Percentiles rank a stretch among this genome's conserved stretches.
These are phyloP conservation scores for Bergia puertoricense DNA, from an alignment of 92 coral and sea anemone species.

Conservation along the genomic window DNA sequence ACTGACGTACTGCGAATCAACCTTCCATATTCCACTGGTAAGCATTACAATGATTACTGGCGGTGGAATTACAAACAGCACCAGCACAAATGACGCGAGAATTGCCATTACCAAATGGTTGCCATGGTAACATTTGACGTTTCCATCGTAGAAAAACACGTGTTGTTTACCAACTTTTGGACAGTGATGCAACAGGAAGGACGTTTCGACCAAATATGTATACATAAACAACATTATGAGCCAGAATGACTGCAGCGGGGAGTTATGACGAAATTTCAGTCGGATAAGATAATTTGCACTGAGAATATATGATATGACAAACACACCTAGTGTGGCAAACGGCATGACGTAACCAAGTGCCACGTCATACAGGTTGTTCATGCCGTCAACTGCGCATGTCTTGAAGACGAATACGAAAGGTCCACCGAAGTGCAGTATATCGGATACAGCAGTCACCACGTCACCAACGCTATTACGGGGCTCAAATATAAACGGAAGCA, in stretches of 20 bases:
- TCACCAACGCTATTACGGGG: constrained; percentile 67
- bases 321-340: constrained; percentile 63
- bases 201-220: constrained; percentile 73
- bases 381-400: constrained; percentile 74
- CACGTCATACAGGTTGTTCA: constrained; percentile 65
- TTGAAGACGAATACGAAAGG: constrained; percentile 73
- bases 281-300: constrained; percentile 71
- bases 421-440: constrained; percentile 78
- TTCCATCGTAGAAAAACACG: constrained; percentile 89
- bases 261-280: constrained; percentile 78
- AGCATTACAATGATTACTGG: constrained; percentile 71
- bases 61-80: constrained; percentile 65
- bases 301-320: constrained; percentile 73
- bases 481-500: constrained; percentile 84
- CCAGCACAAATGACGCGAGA: constrained; percentile 70
- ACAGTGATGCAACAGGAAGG: constrained; percentile 82
- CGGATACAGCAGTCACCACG: constrained; percentile 49
- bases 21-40: constrained; percentile 78
- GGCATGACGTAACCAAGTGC: constrained; percentile 86
- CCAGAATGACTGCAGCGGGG: constrained; percentile 96
- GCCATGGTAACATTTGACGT: constrained; percentile 75
- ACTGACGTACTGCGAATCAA: constrained; percentile 89
- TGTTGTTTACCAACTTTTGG: constrained; percentile 72
- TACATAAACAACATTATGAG: constrained; percentile 86
- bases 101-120: constrained; percentile 71